Conservation (phyloP, 2,797 vertebrate species). For the Emys orbicularis region DNA sequence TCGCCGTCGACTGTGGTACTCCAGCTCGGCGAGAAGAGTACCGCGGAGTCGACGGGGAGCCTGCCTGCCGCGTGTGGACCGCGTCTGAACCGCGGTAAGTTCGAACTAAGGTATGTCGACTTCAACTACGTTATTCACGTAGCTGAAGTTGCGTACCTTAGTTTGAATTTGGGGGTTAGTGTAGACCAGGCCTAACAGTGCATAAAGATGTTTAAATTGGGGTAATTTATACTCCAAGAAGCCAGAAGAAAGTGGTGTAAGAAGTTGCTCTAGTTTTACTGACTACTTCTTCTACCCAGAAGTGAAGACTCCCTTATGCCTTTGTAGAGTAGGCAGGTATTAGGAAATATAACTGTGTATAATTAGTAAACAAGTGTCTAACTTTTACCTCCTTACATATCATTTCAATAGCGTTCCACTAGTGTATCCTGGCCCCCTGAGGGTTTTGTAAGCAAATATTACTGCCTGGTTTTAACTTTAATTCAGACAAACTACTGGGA, state of each 20-base stretch:
- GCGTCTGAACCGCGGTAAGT: too few species aligned
- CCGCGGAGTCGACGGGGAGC: too few species aligned
- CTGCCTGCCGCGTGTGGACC: too few species aligned
- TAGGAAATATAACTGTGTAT: not conserved
- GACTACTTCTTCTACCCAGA: not conserved
- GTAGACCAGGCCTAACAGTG: too few species aligned
- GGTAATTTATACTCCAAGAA: slow-evolving; percentile 61
- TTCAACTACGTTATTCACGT: too few species aligned
- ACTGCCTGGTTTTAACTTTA: not conserved
- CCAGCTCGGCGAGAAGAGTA: too few species aligned
- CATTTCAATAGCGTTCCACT: not conserved
- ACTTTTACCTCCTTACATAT: not conserved
- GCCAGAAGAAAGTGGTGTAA: not conserved
- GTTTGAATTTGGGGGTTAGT: too few species aligned
- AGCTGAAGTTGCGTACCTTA: too few species aligned
- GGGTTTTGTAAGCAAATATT: not conserved
- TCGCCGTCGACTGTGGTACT: too few species aligned
- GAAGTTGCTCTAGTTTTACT: slow-evolving; percentile 13
- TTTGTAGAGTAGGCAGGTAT: not conserved
- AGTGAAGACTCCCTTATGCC: not conserved
- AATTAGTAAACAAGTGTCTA: not conserved
- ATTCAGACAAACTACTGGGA: not conserved
- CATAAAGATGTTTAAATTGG: slow-evolving; percentile 19
- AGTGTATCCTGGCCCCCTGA: not conserved
- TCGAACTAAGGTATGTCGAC: too few species aligned